These are phyloP conservation scores for Pogonocherus hispidulus DNA, from an alignment of 2,888 invertebrate species.

Conservation along the genomic window DNA sequence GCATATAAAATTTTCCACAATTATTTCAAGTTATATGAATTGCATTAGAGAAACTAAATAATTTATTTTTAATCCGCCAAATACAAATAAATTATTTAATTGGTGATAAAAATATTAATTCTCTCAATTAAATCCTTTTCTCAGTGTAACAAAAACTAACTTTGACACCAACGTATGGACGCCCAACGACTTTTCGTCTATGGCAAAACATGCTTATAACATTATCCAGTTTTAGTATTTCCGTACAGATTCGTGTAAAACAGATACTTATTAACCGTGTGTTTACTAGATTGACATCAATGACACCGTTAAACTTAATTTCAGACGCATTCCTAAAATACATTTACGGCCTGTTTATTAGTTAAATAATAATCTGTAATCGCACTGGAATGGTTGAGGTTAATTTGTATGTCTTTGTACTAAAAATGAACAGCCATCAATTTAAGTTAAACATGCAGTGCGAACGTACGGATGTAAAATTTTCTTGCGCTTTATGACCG, in stretches of 20 bases:
- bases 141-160: too few relatives aligned
- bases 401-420: constrained; percentile 32
- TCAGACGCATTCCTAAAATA: constrained; percentile 43
- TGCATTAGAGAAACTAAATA: too few relatives aligned
- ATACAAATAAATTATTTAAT: too few relatives aligned
- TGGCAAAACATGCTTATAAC: too few relatives aligned
- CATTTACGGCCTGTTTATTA: constrained; percentile 43
- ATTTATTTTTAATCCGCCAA: too few relatives aligned
- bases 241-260: constrained; percentile 5
- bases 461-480: constrained; percentile 1
- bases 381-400: constrained; percentile 17
- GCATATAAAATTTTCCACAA: too few relatives aligned
- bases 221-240: not conserved
- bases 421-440: constrained; percentile 29
- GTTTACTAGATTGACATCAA: constrained; percentile 38
- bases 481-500: not conserved
- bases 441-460: constrained; percentile 23
- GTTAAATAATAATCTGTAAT: constrained; percentile 39
- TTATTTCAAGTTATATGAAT: too few relatives aligned
- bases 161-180: too few relatives aligned
- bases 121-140: too few relatives aligned
- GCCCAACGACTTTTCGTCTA: too few relatives aligned
- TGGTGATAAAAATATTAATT: too few relatives aligned
- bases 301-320: constrained; percentile 42
- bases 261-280: not conserved